Base-by-base conservation (phyloP, 2,113 vertebrate species). In the Piliocolobus tephrosceles region DNA sequence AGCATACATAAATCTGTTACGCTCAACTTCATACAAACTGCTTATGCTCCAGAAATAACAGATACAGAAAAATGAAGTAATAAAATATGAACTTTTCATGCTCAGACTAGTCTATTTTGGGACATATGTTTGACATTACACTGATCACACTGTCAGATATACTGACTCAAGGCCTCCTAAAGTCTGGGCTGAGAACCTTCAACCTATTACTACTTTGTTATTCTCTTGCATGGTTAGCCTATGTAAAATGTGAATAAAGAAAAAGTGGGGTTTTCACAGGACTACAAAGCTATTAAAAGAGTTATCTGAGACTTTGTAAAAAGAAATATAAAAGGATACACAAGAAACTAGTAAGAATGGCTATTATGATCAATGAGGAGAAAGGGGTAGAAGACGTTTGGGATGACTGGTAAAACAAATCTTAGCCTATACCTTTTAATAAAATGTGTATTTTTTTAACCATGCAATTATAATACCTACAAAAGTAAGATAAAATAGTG, bases 401-500 rank as follows among this genome's bases (percentile, higher is more conserved):
- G 73, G n/a, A 94, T 80, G 50, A 89, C 66, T 2, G 27, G 16
- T 80, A 27, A 88, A 88, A 40, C 25, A 7, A 84, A 85, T 75
- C 5, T 68, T 80, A 70, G 17, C 38, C 72, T 30, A 68, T 3
- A 89, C 20, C 47, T 86, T 90, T 66, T 52, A 35, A 70, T 58
- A 52, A 94, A 38, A 35, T 52, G 27, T 66, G 68, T 25, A 73
- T 95, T 91, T 79, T 72, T 88, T 96, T 83, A 85, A 91, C 55
- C 25, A 88, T 58, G n/a, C 23, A 72, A 32, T 50, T 50, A 73
- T 66, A 76, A 61, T 43, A 92, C n/a, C 64, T 85, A 52, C 13
- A 95, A 84, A 94, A 82, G 9, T 66, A 73, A 87, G 18, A 86
- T 32, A 27, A 86, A 50, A 86, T 13, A 82, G 7, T 90, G 75